Evolutionary conservation across 1,140 invertebrate genomes (phyloP).

Genomic region (Hirudo medicinalis): DNA sequence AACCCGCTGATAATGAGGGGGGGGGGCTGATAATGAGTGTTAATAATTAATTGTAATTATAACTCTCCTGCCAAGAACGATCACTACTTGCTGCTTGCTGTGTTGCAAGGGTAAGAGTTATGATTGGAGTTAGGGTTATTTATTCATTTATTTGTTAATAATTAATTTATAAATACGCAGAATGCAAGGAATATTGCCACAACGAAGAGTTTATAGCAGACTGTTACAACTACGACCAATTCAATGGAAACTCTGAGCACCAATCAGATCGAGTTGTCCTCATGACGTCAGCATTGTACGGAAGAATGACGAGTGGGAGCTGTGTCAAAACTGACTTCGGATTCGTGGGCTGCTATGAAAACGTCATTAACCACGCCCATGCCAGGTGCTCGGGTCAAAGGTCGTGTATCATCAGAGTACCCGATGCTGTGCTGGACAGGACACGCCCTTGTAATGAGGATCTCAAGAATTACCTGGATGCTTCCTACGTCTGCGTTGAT

Average conservation of each 20-base stretch:
- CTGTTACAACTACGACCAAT: not conserved
- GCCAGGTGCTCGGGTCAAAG: constrained; percentile 15
- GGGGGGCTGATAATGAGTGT: too few species aligned
- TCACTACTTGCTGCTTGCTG: too few species aligned
- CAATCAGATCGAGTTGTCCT: not conserved
- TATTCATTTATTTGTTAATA: too few species aligned
- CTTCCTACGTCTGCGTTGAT: constrained; percentile 10
- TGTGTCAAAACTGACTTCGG: constrained; percentile 6
- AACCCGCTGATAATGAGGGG: too few species aligned
- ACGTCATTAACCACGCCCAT: constrained; percentile 14
- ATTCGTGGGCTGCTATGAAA: constrained; percentile 13
- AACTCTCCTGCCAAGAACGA: too few species aligned
- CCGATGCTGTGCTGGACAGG: constrained; percentile 2
- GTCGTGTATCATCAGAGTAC: constrained; percentile 10
- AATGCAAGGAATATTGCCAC: constrained; percentile 3
- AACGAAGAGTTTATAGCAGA: constrained; percentile 5
- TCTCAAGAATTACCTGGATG: constrained; percentile 14
- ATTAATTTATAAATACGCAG: not conserved
- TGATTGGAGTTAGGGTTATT: too few species aligned
- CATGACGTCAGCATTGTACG: constrained; percentile 9
- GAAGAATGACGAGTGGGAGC: not conserved
- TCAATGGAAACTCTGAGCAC: too few species aligned
- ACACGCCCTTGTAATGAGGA: constrained; percentile 13
- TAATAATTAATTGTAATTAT: too few species aligned
- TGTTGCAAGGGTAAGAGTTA: too few species aligned